A percentile compares a stretch with the other conserved stretches of the same genome.
Conservation (phyloP, 1,140 invertebrate genomes). For the Pararge aegeria region DNA sequence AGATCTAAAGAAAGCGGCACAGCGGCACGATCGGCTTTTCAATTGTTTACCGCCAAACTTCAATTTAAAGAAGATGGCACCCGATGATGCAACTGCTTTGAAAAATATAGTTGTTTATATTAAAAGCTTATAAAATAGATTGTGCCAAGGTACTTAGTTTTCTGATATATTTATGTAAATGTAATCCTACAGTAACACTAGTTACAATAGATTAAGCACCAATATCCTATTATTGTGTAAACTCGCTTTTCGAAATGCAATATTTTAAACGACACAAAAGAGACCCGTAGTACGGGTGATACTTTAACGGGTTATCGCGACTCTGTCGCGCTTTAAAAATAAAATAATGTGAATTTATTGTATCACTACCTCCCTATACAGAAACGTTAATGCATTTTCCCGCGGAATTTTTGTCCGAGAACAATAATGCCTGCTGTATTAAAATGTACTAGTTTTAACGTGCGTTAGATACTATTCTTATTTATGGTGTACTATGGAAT, state of each 20-base stretch:
- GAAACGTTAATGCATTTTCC: constrained; percentile 10
- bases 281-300: constrained; percentile 3
- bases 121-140: no score
- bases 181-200: no score
- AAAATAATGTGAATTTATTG: constrained; percentile 12
- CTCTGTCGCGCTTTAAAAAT: constrained; percentile 9
- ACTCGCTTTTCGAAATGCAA: neutral
- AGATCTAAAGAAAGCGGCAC: no score
- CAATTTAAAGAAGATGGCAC: no score
- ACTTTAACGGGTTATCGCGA: constrained; percentile 10
- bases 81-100: no score
- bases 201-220: neutral
- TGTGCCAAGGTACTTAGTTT: no score
- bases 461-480: neutral
- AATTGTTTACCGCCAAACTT: no score
- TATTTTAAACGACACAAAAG: constrained; percentile 8
- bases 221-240: neutral
- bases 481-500: no score
- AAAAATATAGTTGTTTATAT: no score
- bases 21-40: no score
- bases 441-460: neutral
- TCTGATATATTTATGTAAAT: no score
- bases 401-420: neutral
- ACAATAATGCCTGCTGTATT: constrained; percentile 1
- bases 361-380: constrained; percentile 9